Evolutionary conservation across 2,113 vertebrate species (phyloP), one percentile per base, ranked within the genome.

Genomic region (Morone saxatilis): DNA sequence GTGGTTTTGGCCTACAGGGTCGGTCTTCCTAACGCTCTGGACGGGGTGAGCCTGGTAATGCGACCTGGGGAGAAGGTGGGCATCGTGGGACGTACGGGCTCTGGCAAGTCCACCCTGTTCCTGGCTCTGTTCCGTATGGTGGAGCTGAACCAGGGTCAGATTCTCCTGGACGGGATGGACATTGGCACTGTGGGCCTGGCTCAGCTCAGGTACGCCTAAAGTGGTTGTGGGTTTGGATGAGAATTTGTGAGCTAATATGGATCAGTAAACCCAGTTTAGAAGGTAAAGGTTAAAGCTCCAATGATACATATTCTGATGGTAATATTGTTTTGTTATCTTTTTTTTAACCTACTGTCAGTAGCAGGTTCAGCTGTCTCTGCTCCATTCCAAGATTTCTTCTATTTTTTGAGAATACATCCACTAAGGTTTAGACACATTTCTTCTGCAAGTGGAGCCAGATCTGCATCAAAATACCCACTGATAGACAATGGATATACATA

Each of bases 101-200:
- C 98, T 0, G 98, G 98, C 68, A 99, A 99, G 93, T 99, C 98
- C 36, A 97, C 96, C 7, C 92, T 99, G 91, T 97, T 99, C 88
- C 91, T 96, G 87, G 97, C 97, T 5, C 96, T 99, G 41, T 99
- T 99, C 88, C 97, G 95, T 25, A 97, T 99, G 97, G 89, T 98
- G 94, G 98, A 99, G 86, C 94, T 98, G 82, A 97, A 92, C 51
- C 92, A 91, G 6, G 98, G 98, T 12, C 92, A 63, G 50, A 97
- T 99, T 57, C 92, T 98, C 48, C 90, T 99, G 80, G 98, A 99
- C 2, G 95, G 94, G 4, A 72, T 97, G 84, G 96, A 98, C 88
- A 95, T 95, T 86, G 89, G 90, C 75, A 89, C 91, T 0, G 94
- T 99, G 80, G 95, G 94, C 66, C 93, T 99, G 85, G 90, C 92